Evolutionary conservation across 2,888 invertebrate genomes (phyloP), one percentile per base, ranked within the genome.

Genomic region (Pterostichus niger): DNA sequence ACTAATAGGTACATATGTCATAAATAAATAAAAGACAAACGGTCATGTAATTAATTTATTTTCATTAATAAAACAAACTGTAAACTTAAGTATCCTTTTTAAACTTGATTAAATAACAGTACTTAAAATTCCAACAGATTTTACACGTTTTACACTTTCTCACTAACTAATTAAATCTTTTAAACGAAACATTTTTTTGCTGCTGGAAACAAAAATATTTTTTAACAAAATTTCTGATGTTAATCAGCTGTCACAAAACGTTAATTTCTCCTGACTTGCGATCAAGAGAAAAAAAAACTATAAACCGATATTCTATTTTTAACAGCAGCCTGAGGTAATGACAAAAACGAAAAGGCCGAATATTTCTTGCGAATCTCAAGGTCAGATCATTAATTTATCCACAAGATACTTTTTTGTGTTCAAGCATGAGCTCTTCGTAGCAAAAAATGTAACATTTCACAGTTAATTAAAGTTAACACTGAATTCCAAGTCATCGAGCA

Each of bases 361-460:
- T 68, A 71, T 71, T 71, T 52, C 52, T 52, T 56, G n/a, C 54
- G 11, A 15, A 56, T 54, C 54, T 71, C 81, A 81, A 81, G 81
- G 81, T 56, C 81, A 54, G 11, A 49, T 68, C 73, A 56, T 81
- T 73, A 73, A 81, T 81, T 54, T 71, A 40, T 73, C 44, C 73
- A 15, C 33, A 13, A 64, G 24, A 24, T 64, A 10, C 9, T 73
- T 81, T 73, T 56, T 56, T 81, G 13, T 15, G 9, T 24, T 24
- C 3, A 1, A 2, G 24, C 24, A 24, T 3, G 24, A 24, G 24
- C 7, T 44, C 35, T 44, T 9, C 31, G 15, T 31, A 1, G 40
- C 15, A 64, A 81, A 81, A 73, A 81, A 71, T 11, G 33, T 17
- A 40, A 73, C 81, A 56, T 81, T 81, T 81, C 81, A 81, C 73